phyloP scores from a whole-genome alignment of 2,888 invertebrate genomes.

The Capitulum mitella region DNA sequence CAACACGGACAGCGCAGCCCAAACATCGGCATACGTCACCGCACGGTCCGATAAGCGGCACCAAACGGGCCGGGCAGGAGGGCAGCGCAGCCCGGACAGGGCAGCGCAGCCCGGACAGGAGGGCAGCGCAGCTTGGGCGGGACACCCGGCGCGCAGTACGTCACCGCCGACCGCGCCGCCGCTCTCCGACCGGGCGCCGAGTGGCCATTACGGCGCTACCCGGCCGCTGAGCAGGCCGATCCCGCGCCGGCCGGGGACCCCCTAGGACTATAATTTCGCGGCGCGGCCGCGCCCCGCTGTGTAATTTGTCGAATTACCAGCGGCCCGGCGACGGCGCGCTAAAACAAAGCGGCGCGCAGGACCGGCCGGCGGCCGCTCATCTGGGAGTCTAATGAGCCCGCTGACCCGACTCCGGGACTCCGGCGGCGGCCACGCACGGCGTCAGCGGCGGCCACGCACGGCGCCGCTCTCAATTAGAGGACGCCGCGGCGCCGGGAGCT shows the following conservation, averaged over 20 bases:
- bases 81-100: too few relatives aligned
- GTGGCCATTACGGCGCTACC: not conserved
- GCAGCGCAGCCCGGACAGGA: not conserved
- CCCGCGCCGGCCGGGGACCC: not conserved
- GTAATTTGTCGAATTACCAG: constrained; percentile 24
- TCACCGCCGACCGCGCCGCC: too few relatives aligned
- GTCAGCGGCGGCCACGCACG: not conserved
- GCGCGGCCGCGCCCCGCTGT: constrained; percentile 6
- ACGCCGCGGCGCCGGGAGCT: not conserved
- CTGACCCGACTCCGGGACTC: too few relatives aligned
- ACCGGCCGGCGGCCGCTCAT: not conserved
- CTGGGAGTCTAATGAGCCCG: constrained; percentile 10
- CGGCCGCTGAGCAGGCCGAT: not conserved
- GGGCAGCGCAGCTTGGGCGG: too few relatives aligned
- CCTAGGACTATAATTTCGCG: constrained; percentile 13
- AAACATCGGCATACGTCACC: too few relatives aligned
- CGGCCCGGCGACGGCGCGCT: not conserved
- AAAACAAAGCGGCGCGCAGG: constrained; percentile 23
- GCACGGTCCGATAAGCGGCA: too few relatives aligned
- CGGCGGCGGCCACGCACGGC: not conserved
- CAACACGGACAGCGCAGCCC: too few relatives aligned
- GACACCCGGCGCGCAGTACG: too few relatives aligned
- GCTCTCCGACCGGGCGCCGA: not conserved
- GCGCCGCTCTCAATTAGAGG: not conserved
- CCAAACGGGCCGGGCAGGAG: too few relatives aligned